A percentile compares a stretch with the other conserved stretches of the same genome.
phyloP scores from a whole-genome alignment of 2,888 invertebrate genomes.

The Dryadula phaetusa region DNA sequence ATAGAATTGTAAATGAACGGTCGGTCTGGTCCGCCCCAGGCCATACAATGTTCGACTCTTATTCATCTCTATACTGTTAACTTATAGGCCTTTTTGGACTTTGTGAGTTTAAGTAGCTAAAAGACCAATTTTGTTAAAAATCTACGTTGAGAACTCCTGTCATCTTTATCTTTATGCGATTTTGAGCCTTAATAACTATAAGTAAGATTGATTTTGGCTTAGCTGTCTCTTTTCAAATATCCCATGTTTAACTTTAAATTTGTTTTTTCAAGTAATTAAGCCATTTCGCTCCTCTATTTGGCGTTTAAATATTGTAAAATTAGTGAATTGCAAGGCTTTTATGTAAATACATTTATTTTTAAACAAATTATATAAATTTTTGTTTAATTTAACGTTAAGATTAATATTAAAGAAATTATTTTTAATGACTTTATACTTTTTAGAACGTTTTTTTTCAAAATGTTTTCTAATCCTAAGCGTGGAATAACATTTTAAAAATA shows the following conservation, averaged over 20 bases:
- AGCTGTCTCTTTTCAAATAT: background rate
- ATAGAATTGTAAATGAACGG: slow-evolving; percentile 47
- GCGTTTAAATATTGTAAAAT: slow-evolving; percentile 21
- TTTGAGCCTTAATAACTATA: slow-evolving; percentile 11
- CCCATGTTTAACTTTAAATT: slow-evolving; percentile 19
- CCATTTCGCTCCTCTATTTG: slow-evolving; percentile 15
- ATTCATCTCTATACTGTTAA: slow-evolving; percentile 49
- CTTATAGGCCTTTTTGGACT: slow-evolving; percentile 48
- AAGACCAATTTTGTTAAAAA: slow-evolving; percentile 47
- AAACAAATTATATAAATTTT: background rate
- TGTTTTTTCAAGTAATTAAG: slow-evolving; percentile 21
- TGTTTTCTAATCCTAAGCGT: too few relatives aligned
- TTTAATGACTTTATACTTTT: too few relatives aligned
- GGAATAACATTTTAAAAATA: too few relatives aligned
- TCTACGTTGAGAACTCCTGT: slow-evolving; percentile 31
- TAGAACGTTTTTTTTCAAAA: too few relatives aligned
- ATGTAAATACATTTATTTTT: slow-evolving; percentile 10
- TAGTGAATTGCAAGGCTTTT: slow-evolving; percentile 21
- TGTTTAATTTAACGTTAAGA: too few relatives aligned
- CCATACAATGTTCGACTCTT: slow-evolving; percentile 44
- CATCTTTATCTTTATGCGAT: background rate
- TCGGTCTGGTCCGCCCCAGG: slow-evolving; percentile 28
- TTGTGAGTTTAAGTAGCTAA: slow-evolving; percentile 49
- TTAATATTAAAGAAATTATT: too few relatives aligned
- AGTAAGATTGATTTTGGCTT: background rate